A percentile compares a stretch with the other conserved stretches of the same genome.
Evolutionary conservation across 2,113 vertebrate genomes (phyloP).

Genomic region (Ovis canadensis): DNA sequence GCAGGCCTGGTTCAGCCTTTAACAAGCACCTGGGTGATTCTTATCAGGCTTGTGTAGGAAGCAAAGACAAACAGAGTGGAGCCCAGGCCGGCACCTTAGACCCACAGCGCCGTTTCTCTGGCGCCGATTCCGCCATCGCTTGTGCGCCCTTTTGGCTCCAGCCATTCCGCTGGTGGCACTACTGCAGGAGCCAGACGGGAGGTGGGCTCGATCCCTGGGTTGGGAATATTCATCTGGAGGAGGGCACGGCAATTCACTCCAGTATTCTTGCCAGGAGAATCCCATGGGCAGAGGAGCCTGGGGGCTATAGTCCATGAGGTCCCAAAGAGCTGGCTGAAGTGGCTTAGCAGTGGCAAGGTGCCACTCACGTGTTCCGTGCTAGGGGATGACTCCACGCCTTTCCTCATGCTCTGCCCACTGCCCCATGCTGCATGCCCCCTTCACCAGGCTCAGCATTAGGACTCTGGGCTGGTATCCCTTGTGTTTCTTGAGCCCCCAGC

Average conservation of each 20-base stretch:
- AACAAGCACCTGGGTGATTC: neutral
- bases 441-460: neutral
- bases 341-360: neutral
- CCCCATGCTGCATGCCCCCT: accelerated
- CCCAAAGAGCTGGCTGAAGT: neutral
- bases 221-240: neutral
- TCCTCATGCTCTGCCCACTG: accelerated
- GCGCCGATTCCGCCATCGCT: accelerated
- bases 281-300: neutral
- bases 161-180: accelerated
- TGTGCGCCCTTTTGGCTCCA: neutral
- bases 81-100: neutral
- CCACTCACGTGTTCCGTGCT: accelerated
- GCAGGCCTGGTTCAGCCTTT: neutral
- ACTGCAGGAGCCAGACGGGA: neutral
- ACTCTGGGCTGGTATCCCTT: too few species aligned
- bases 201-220: neutral
- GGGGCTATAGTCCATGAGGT: neutral
- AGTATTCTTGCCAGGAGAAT: neutral
- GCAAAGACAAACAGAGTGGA: neutral
- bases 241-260: neutral
- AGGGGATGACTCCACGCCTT: accelerated
- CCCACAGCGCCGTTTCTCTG: neutral
- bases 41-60: neutral
- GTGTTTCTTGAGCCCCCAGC: neutral